These are phyloP conservation scores for Brachyistius frenatus DNA, from an alignment of 2,113 vertebrate genomes.

Conservation along the genomic window DNA sequence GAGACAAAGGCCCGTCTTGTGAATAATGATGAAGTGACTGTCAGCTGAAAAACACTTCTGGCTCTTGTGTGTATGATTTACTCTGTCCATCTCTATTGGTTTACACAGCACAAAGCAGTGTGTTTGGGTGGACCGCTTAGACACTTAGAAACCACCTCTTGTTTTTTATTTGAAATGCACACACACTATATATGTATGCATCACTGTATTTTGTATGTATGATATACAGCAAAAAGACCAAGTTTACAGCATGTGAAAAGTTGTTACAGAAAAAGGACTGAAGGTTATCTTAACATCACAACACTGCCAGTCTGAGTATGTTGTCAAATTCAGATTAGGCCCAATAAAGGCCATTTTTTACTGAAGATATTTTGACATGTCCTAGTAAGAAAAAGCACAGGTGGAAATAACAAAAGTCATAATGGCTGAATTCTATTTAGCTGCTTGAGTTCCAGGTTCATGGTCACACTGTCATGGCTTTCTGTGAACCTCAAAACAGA, in stretches of 20 bases:
- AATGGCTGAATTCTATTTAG: too few relatives aligned
- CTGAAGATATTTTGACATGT: neutral
- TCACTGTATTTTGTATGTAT: neutral
- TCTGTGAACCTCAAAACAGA: too few relatives aligned
- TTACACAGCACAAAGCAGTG: slow-evolving; percentile 16
- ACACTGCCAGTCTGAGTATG: too few relatives aligned
- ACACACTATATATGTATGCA: neutral
- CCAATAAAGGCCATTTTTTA: neutral
- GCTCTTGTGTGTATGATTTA: slow-evolving; percentile 41
- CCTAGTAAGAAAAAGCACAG: too few relatives aligned
- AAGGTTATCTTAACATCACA: too few relatives aligned
- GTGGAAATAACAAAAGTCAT: too few relatives aligned
- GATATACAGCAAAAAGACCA: too few relatives aligned
- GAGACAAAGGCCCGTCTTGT: slow-evolving; percentile 67
- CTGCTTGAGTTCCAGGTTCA: too few relatives aligned
- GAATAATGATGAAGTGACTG: slow-evolving; percentile 76
- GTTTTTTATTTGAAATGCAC: slow-evolving; percentile 3
- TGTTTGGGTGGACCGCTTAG: slow-evolving; percentile 10
- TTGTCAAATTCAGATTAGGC: neutral
- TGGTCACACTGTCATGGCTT: too few relatives aligned
- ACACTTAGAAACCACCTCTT: slow-evolving; percentile 11
- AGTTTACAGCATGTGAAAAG: too few relatives aligned
- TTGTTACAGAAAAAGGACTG: too few relatives aligned
- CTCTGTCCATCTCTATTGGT: slow-evolving; percentile 42
- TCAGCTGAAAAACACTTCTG: slow-evolving; percentile 63